These are phyloP conservation scores for Lagorchestes hirsutus DNA, from an alignment of 2,797 vertebrate genomes.

Conservation along the genomic window DNA sequence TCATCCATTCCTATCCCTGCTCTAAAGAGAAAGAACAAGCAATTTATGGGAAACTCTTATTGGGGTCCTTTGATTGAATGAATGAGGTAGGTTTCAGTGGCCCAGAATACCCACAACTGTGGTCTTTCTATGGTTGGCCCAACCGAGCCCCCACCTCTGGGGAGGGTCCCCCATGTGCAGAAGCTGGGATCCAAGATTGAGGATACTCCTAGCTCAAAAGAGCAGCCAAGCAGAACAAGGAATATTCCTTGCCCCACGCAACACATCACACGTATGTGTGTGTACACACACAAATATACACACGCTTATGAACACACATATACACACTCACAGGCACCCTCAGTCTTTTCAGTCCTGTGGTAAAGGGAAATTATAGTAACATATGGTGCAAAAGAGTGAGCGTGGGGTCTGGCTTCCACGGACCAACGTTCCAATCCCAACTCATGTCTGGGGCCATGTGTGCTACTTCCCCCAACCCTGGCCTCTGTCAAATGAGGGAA, in stretches of 20 bases:
- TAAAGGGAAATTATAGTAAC: background rate
- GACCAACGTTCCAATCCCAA: background rate
- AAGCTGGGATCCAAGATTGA: background rate
- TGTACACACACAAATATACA: background rate
- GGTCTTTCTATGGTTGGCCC: background rate
- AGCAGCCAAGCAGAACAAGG: background rate
- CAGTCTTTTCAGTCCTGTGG: background rate
- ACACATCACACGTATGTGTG: background rate
- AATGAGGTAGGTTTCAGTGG: background rate
- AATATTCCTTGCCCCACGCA: background rate
- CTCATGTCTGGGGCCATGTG: background rate
- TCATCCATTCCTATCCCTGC: background rate
- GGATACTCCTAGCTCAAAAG: background rate
- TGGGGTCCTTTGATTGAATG: background rate
- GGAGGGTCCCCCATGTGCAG: background rate
- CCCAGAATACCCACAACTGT: background rate
- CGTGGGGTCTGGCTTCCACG: background rate
- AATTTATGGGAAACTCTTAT: background rate
- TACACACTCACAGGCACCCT: no score
- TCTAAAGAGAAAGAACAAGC: background rate
- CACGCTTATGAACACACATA: no score
- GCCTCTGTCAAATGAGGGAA: background rate
- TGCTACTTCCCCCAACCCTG: background rate
- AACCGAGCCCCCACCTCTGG: accelerated
- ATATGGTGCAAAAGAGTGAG: background rate